Conservation (phyloP, 30 jellyfish, hydroid and myxozoan species). For the Pelagia noctiluca region DNA sequence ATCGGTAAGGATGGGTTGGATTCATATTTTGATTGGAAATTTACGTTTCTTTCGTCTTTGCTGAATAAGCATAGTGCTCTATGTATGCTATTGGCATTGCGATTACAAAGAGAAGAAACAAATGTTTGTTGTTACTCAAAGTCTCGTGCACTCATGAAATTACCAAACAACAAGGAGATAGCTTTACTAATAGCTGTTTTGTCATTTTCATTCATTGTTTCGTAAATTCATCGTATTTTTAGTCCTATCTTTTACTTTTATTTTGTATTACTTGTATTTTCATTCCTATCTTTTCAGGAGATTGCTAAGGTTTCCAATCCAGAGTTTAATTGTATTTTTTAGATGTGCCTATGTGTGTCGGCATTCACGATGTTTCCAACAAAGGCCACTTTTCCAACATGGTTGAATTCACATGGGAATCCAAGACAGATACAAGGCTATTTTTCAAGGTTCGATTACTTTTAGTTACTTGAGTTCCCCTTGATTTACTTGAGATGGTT, state of each 20-base stretch:
- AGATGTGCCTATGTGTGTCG: slow-evolving; percentile 97
- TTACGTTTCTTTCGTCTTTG: too few species aligned
- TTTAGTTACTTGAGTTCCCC: not conserved
- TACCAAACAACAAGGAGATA: not conserved
- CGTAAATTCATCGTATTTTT: too few species aligned
- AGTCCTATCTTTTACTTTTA: too few species aligned
- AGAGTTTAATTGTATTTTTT: too few species aligned
- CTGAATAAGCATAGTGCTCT: too few species aligned
- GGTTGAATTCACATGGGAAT: slow-evolving; percentile 84
- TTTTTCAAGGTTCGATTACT: slow-evolving; percentile 64
- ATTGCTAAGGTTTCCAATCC: not conserved
- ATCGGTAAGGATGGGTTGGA: slow-evolving; percentile 58
- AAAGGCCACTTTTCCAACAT: slow-evolving; percentile 73
- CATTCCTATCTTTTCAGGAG: not conserved
- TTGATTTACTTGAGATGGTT: slow-evolving; percentile 35
- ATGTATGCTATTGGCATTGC: too few species aligned
- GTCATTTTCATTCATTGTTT: too few species aligned
- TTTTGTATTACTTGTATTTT: too few species aligned
- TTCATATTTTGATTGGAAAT: too few species aligned
- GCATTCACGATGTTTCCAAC: slow-evolving; percentile 66
- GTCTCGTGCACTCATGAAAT: too few species aligned
- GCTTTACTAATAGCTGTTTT: not conserved
- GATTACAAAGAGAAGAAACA: too few species aligned
- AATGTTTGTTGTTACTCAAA: too few species aligned
- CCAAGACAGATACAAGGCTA: slow-evolving; percentile 75